These are phyloP conservation scores for Pristionchus maxplancki DNA, from an alignment of 2,888 invertebrate genomes.

Conservation along the genomic window DNA sequence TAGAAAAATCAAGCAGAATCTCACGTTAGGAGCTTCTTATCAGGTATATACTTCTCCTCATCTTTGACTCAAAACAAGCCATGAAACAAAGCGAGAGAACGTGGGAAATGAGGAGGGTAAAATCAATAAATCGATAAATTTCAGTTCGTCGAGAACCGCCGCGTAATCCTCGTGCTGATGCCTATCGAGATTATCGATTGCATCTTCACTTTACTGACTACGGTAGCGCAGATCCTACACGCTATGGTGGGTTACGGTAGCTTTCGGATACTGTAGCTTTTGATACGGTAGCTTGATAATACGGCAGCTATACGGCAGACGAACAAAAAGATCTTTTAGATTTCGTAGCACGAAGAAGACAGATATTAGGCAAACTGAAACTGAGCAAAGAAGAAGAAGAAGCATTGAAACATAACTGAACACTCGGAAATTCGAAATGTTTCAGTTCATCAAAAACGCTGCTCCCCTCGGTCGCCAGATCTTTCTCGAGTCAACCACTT, in stretches of 20 bases:
- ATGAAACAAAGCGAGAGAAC: not conserved
- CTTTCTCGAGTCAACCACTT: not conserved
- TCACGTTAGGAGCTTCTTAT: not conserved
- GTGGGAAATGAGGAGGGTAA: not conserved
- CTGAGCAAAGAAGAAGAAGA: too few relatives aligned
- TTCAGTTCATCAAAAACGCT: not conserved
- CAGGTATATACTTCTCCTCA: too few relatives aligned
- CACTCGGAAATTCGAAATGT: too few relatives aligned
- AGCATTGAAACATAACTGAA: too few relatives aligned
- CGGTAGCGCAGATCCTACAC: not conserved
- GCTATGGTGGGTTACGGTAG: not conserved
- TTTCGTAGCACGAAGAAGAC: not conserved
- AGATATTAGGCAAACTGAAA: too few relatives aligned
- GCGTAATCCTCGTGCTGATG: not conserved
- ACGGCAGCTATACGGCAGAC: too few relatives aligned
- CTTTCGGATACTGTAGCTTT: too few relatives aligned
- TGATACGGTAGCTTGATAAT: too few relatives aligned
- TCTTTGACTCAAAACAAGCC: too few relatives aligned
- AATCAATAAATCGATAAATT: not conserved
- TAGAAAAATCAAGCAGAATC: not conserved
- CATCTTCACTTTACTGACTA: not conserved
- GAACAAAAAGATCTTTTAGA: too few relatives aligned
- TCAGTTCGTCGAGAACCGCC: not conserved
- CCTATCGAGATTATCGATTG: not conserved
- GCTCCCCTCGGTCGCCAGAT: not conserved